Evolutionary conservation across 2,888 invertebrate species (phyloP).

Genomic region (Uloborus plumipes): DNA sequence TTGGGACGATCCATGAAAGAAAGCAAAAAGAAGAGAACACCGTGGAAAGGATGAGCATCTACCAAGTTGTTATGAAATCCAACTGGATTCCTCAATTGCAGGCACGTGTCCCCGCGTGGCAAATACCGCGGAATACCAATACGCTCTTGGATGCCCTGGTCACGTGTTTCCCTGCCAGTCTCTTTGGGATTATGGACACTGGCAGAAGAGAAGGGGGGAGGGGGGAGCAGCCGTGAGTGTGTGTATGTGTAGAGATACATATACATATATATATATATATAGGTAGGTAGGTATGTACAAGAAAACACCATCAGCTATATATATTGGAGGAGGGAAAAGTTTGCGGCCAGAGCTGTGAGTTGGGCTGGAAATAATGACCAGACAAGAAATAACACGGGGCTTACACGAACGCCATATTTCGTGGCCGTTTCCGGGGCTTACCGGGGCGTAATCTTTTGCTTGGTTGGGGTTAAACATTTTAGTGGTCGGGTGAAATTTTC

Average conservation of each 20-base stretch:
- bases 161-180: slow-evolving; percentile 27
- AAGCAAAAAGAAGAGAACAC: slow-evolving; percentile 6
- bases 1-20: slow-evolving; percentile 23
- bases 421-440: slow-evolving; percentile 37
- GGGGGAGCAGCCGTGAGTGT: slow-evolving; percentile 24
- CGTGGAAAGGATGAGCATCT: slow-evolving; percentile 34
- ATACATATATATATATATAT: slow-evolving; percentile 32
- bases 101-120: slow-evolving; percentile 25
- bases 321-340: slow-evolving; percentile 27
- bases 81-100: slow-evolving; percentile 62
- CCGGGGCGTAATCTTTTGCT: slow-evolving; percentile 48
- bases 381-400: slow-evolving; percentile 51
- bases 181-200: slow-evolving; percentile 41
- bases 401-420: slow-evolving; percentile 56
- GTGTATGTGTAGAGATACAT: slow-evolving; percentile 1
- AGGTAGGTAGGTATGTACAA: slow-evolving; percentile 28
- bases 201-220: slow-evolving; percentile 16
- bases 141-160: slow-evolving; percentile 27
- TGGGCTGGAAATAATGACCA: slow-evolving; percentile 55
- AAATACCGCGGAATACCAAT: slow-evolving; percentile 35
- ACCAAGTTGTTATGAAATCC: slow-evolving; percentile 61
- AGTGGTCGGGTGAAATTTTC: slow-evolving; percentile 28
- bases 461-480: slow-evolving; percentile 44
- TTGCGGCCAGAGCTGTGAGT: slow-evolving; percentile 23
- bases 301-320: slow-evolving; percentile 11